A percentile compares a stretch with the other conserved stretches of the same genome.
phyloP scores from a whole-genome alignment of 2,113 vertebrate species.

The Eptesicus fuscus region DNA sequence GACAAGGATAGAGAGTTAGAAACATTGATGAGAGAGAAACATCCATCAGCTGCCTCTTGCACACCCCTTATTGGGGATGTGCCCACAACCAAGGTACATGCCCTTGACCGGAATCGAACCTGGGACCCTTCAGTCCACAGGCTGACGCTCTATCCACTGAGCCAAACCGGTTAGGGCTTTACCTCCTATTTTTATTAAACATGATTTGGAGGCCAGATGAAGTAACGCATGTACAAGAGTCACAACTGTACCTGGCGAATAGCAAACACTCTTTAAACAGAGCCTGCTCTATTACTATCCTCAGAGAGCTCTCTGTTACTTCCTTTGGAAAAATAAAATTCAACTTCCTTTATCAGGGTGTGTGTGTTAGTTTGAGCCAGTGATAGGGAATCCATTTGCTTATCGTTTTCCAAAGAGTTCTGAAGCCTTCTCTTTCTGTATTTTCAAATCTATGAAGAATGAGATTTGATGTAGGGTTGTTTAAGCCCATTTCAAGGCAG shows the following conservation, averaged over 20 bases:
- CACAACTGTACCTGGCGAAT: background rate
- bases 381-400: background rate
- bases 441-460: background rate
- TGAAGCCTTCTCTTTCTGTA: background rate
- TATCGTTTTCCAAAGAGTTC: background rate
- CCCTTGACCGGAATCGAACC: no score
- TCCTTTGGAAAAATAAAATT: background rate
- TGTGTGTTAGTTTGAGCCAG: background rate
- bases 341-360: background rate
- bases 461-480: background rate
- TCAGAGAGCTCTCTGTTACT: background rate
- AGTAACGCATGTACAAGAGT: background rate
- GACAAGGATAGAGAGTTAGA: no score
- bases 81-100: no score
- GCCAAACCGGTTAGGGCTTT: background rate
- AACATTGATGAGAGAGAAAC: no score
- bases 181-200: background rate
- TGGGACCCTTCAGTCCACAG: no score
- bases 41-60: no score
- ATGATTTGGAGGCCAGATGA: background rate
- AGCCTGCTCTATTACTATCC: background rate
- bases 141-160: no score
- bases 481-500: background rate
- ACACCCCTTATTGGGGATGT: no score
- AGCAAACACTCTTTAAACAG: background rate